phyloP scores from a whole-genome alignment of 2,888 invertebrate species.

The Cantharis flavilabris region DNA sequence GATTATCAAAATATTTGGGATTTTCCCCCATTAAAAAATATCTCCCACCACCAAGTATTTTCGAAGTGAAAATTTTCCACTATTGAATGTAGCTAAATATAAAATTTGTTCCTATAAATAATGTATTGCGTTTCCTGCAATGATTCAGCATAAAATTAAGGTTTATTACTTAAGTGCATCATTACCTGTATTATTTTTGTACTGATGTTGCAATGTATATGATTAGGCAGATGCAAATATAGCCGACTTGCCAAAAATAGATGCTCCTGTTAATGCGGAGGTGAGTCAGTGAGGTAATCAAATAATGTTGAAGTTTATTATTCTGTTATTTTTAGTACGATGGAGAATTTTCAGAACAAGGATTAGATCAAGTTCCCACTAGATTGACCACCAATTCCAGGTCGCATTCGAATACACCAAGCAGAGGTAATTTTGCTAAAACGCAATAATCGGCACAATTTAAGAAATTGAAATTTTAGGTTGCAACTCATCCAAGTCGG shows the following conservation, averaged over 20 bases:
- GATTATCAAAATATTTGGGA: not conserved
- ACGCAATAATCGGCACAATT: too few relatives aligned
- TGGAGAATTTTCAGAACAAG: conserved; percentile 61
- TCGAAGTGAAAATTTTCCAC: not conserved
- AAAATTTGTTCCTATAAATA: not conserved
- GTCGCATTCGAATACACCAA: conserved; percentile 49
- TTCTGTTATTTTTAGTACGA: conserved; percentile 57
- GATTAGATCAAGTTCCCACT: conserved; percentile 69
- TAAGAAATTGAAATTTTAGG: not conserved
- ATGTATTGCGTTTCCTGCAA: not conserved
- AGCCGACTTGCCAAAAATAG: conserved; percentile 37
- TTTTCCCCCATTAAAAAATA: not conserved
- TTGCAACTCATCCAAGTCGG: not conserved
- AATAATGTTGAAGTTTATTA: not conserved
- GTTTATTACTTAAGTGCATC: not conserved
- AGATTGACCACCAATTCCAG: conserved; percentile 56
- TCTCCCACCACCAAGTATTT: not conserved
- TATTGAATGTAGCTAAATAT: not conserved
- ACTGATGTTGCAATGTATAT: conserved; percentile 1
- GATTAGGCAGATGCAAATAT: conserved; percentile 41
- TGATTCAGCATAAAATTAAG: not conserved
- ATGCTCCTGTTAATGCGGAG: conserved; percentile 44
- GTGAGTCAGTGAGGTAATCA: conserved; percentile 31
- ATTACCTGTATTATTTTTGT: not conserved
- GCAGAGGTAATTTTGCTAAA: conserved; percentile 41